Evolutionary conservation across 2,113 vertebrate species (phyloP).

Genomic region (Sorex araneus): DNA sequence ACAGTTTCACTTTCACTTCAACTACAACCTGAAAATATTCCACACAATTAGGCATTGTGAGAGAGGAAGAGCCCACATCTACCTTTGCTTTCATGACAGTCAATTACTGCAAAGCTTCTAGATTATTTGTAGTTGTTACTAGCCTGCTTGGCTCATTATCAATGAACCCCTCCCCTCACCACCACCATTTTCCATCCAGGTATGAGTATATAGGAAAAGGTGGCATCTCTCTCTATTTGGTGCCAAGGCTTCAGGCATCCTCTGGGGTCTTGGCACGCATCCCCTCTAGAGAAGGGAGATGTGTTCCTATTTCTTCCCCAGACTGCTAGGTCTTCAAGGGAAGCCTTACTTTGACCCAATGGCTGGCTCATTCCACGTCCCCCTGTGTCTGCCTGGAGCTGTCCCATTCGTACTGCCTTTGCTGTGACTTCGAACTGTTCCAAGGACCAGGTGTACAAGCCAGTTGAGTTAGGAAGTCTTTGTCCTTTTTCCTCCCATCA

Average conservation of each 20-base stretch:
- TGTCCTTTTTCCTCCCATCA: not conserved
- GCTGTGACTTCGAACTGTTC: too few species aligned
- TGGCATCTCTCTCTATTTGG: too few species aligned
- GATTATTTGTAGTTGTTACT: not conserved
- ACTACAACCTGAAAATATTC: not conserved
- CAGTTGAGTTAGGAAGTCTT: not conserved
- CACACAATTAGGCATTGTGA: not conserved
- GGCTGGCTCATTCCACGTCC: not conserved
- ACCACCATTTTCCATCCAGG: not conserved
- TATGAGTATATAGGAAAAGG: not conserved
- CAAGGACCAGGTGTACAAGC: accelerated
- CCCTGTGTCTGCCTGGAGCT: not conserved
- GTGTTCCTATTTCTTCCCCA: not conserved
- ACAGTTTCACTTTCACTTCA: not conserved
- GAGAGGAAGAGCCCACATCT: not conserved
- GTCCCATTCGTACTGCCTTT: not conserved
- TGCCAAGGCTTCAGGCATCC: too few species aligned
- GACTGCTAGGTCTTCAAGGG: not conserved
- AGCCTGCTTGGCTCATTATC: too few species aligned
- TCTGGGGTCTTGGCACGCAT: not conserved
- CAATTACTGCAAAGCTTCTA: not conserved
- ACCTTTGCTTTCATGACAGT: not conserved
- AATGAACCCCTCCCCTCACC: too few species aligned
- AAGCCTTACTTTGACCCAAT: not conserved
- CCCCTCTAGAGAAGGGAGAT: not conserved